These are phyloP conservation scores for Opisthocomus hoazin DNA, from an alignment of 2,113 vertebrate species.

Conservation along the genomic window DNA sequence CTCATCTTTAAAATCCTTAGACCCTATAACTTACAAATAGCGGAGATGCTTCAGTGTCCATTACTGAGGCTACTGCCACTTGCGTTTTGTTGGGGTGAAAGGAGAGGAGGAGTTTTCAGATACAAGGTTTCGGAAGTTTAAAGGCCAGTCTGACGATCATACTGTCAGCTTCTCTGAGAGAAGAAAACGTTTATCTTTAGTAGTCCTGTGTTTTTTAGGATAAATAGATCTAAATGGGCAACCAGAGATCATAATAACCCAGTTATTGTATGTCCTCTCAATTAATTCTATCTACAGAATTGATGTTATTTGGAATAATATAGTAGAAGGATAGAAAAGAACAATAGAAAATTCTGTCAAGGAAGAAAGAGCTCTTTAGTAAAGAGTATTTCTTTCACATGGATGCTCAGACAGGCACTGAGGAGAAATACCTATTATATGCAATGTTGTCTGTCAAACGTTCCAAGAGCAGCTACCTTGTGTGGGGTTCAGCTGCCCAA, in stretches of 20 bases:
- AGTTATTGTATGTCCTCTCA: neutral
- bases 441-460: neutral
- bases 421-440: neutral
- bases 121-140: neutral
- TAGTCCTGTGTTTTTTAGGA: neutral
- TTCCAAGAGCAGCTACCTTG: neutral
- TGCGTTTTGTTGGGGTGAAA: neutral
- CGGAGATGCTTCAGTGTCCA: neutral
- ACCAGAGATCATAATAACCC: neutral
- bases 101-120: neutral
- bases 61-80: neutral
- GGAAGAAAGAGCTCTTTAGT: neutral
- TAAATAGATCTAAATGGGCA: neutral
- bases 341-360: neutral
- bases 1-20: neutral
- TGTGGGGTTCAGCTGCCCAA: neutral
- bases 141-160: neutral
- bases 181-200: neutral
- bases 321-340: neutral
- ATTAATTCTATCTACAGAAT: neutral
- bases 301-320: neutral
- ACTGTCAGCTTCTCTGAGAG: neutral
- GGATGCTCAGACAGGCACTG: neutral
- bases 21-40: neutral
- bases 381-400: neutral